These are phyloP conservation scores for Alexandromys oeconomus DNA, from an alignment of 2,797 vertebrate genomes.

Conservation along the genomic window DNA sequence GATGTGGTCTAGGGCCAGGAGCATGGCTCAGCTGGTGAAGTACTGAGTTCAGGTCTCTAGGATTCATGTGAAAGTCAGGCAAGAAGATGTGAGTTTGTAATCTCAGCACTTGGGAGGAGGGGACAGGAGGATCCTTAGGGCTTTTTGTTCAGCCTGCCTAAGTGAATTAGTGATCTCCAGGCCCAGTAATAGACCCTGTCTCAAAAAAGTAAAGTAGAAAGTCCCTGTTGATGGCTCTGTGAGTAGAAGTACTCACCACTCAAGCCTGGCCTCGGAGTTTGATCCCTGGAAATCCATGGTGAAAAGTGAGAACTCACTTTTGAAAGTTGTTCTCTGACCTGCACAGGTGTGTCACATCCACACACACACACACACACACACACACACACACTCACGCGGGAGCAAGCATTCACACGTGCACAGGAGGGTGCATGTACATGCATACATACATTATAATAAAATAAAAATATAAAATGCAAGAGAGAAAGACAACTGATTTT, in stretches of 20 bases:
- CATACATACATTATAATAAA: too few species aligned
- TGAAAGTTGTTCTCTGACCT: background rate
- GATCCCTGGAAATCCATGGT: too few species aligned
- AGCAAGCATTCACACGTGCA: too few species aligned
- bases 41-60: background rate
- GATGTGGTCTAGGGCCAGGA: background rate
- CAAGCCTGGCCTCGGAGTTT: background rate
- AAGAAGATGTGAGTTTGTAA: background rate
- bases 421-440: too few species aligned
- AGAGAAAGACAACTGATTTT: too few species aligned
- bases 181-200: background rate
- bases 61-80: background rate
- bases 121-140: background rate
- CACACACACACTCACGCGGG: too few species aligned
- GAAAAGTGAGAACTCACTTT: background rate
- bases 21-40: background rate
- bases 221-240: background rate
- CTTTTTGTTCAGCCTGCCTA: background rate
- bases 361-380: background rate
- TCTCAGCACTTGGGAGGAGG: background rate
- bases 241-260: background rate
- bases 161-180: background rate
- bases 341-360: too few species aligned
- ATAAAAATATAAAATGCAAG: too few species aligned
- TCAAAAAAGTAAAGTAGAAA: background rate